phyloP scores from a whole-genome alignment of 2,888 invertebrate genomes.

The Rotaria socialis region DNA sequence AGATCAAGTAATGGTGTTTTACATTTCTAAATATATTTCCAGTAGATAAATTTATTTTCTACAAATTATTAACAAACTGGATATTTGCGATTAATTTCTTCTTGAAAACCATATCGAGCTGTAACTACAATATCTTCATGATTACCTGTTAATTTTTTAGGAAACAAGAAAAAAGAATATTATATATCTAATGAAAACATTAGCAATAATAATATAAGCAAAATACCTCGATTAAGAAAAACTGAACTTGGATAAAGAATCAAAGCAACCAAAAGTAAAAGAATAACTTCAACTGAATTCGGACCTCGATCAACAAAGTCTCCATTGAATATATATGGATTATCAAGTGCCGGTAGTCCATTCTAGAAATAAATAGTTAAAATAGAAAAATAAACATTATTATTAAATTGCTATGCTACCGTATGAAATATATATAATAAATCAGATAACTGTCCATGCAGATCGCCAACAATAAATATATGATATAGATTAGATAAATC shows the following conservation, averaged over 20 bases:
- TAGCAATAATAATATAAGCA: slow-evolving; percentile 56
- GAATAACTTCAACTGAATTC: slow-evolving; percentile 78
- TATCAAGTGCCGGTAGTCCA: slow-evolving; percentile 80
- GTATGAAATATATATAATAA: slow-evolving; percentile 73
- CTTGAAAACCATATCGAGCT: slow-evolving; percentile 16
- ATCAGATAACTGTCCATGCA: slow-evolving; percentile 88
- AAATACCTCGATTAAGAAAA: slow-evolving; percentile 84
- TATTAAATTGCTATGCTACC: not conserved
- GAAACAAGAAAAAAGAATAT: not conserved
- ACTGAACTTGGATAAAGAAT: slow-evolving; percentile 78
- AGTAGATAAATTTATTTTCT: not conserved
- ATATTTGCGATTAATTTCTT: not conserved
- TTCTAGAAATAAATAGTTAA: slow-evolving; percentile 64
- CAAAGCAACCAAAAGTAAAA: slow-evolving; percentile 74
- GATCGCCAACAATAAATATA: slow-evolving; percentile 83
- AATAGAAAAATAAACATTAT: slow-evolving; percentile 16
- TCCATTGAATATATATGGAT: slow-evolving; percentile 86
- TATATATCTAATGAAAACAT: too few species aligned
- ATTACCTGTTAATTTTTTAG: not conserved
- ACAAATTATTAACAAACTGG: not conserved
- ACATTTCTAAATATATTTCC: not conserved
- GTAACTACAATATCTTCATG: slow-evolving; percentile 18
- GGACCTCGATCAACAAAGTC: slow-evolving; percentile 88
- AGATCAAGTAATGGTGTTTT: not conserved
- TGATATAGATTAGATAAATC: slow-evolving; percentile 82